Conservation (phyloP, 2,797 vertebrate species). For the Cuniculus paca region DNA sequence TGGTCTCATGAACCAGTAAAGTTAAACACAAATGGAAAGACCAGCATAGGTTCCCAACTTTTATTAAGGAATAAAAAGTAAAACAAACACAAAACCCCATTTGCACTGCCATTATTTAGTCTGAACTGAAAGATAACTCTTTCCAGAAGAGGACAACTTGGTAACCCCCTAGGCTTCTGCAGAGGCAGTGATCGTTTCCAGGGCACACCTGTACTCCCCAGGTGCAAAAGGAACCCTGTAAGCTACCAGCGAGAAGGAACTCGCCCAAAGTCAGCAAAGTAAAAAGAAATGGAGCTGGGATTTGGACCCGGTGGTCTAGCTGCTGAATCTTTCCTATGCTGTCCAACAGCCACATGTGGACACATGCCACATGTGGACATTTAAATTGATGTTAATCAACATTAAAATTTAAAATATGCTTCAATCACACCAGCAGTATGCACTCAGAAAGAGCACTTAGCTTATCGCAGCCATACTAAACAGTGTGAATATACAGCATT, state of each 20-base stretch:
- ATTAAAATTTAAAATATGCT: conserved; percentile 32
- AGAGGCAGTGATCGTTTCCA: not conserved
- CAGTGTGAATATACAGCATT: rapidly evolving
- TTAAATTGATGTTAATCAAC: conserved; percentile 19
- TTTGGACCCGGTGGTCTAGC: not conserved
- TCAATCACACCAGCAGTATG: not conserved
- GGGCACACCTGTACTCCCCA: not conserved
- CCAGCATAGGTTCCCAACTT: not conserved
- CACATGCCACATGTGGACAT: not conserved
- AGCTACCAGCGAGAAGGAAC: not conserved
- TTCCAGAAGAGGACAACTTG: not conserved
- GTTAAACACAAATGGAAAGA: not conserved
- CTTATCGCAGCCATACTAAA: rapidly evolving
- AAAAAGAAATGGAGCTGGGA: not conserved
- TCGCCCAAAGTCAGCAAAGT: not conserved
- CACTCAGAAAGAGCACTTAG: not conserved
- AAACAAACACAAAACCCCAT: not conserved
- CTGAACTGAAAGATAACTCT: not conserved
- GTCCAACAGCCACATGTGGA: not conserved
- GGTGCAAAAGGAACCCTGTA: not conserved
- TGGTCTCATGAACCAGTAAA: not conserved
- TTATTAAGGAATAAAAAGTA: conserved; percentile 46
- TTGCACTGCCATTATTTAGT: not conserved
- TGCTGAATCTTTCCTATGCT: not conserved
- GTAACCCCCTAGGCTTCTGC: not conserved